Base-by-base conservation (phyloP, 2,797 vertebrate genomes). In the Crax fasciolata region DNA sequence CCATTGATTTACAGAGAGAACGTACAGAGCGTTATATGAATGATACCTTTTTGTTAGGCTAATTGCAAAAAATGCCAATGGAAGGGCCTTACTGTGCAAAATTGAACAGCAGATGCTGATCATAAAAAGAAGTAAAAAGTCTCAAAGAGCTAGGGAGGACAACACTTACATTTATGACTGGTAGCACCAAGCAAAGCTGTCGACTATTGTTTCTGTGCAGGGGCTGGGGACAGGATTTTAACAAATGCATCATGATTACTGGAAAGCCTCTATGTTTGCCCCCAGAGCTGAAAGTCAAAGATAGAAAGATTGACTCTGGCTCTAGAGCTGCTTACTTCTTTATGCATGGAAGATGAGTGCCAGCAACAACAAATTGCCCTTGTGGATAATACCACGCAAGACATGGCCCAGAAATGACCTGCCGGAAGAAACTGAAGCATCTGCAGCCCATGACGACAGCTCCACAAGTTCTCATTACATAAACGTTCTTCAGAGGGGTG, bases 11-110 rank as follows among this genome's bases (percentile, higher is more conserved):
- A 71, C 41, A 62, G 79, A 28, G n/a, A 49, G 25, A 70, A 66
- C 38, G 20, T 43, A 30, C 32, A 32, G 55, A 43, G 72, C 49
- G 43, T 51, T 76, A 44, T 24, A 38, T 0, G 2, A 91, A 76
- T 3, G 10, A 61, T 49, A 84, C 54, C 49, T 90, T 86, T 90
- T 39, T 72, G 74, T 93, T 51, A 78, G 52, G 61, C 66, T 88
- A 68, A 32, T 66, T 75, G 88, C 77, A 93, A 41, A 49, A 95
- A 78, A 39, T 84, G 58, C 46, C n/a, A 39, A 0, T 15, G 55
- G 66, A 81, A 63, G 48, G 30, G n/a, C 51, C 48, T 67, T 76
- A 30, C 63, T 38, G 43, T 55, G 89, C 73, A 82, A 75, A 88
- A 91, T 49, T 8, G 32, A 94, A 21, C 12, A 79, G 71, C 63